Evolutionary conservation across 2,113 vertebrate genomes (phyloP), one percentile per base, ranked within the genome.

Genomic region (Mus pahari): DNA sequence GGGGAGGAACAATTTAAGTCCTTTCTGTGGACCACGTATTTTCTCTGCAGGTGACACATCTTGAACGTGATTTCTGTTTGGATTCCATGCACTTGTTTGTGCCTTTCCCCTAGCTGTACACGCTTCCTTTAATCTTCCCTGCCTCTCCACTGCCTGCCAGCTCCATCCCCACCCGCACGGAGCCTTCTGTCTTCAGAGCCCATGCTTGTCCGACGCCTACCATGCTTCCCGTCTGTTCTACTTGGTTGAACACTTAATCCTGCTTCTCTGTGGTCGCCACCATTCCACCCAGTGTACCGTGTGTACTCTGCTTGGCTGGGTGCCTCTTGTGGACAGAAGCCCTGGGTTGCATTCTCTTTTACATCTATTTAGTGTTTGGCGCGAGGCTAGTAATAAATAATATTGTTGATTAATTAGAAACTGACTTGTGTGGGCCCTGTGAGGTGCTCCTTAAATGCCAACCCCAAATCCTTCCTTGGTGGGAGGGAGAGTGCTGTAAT

Each of bases 311-410:
- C 48, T 58, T 39, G 71, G 92, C 68, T 36, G 0, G 13, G 87
- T 28, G 53, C 42, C 92, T 60, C 73, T 71, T 31, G 82, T 94
- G 96, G 89, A 74, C 55, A 31, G 50, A 94, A 77, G 39, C 53
- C 79, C 31, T 75, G 64, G 14, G 79, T 93, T 73, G 75, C 36
- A 24, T 89, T 95, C 53, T 62, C 36, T 2, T 88, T 92, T 74
- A 92, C 87, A 45, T 92, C 66, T 87, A 4, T 48, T 94, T 95
- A 45, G 58, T 55, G 79, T 73, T 60, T 83, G 75, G 70, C 24
- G 3, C 42, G 75, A 78, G 88, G 60, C 86, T 79, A 62, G 66
- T 78, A 82, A 75, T 70, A 95, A 94, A 94, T 86, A 93, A 70
- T 64, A 39, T 89, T 60, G 45, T 58, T 5, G 33, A 68, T 17